Evolutionary conservation across 2,113 vertebrate genomes (phyloP).

Genomic region (Antigone vipio): DNA sequence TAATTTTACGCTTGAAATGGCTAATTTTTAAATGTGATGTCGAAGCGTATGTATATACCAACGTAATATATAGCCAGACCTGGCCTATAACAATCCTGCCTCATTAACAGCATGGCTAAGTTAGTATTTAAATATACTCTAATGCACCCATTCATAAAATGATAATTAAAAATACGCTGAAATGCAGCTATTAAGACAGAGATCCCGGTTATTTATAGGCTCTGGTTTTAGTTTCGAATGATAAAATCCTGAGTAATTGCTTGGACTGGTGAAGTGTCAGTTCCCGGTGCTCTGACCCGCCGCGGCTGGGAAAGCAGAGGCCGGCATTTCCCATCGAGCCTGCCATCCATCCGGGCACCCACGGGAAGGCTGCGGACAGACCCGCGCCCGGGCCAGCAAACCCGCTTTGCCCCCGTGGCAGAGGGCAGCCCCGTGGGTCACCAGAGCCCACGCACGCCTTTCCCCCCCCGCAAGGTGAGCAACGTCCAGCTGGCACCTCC

Average conservation of each 20-base stretch:
- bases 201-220: constrained; percentile 46
- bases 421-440: neutral
- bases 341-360: rapidly evolving
- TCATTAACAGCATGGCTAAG: constrained; percentile 48
- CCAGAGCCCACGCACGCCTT: rapidly evolving
- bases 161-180: constrained; percentile 61
- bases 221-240: neutral
- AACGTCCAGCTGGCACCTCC: rapidly evolving
- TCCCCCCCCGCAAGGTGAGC: neutral
- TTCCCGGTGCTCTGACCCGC: neutral
- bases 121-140: constrained; percentile 65
- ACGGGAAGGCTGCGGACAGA: neutral
- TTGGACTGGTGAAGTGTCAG: neutral
- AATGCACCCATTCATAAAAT: constrained; percentile 68
- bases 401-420: neutral
- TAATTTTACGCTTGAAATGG: constrained; percentile 68
- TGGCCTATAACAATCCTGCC: constrained; percentile 44
- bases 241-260: constrained; percentile 45
- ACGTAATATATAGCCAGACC: constrained; percentile 36
- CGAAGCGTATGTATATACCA: constrained; percentile 16
- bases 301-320: constrained; percentile 10
- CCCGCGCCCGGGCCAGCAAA: rapidly evolving
- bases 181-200: constrained; percentile 49
- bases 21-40: constrained; percentile 65
- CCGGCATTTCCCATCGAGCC: constrained; percentile 3